Evolutionary conservation across 2,113 vertebrate species (phyloP), one percentile per base, ranked within the genome.

Genomic region (Aldabrachelys gigantea): DNA sequence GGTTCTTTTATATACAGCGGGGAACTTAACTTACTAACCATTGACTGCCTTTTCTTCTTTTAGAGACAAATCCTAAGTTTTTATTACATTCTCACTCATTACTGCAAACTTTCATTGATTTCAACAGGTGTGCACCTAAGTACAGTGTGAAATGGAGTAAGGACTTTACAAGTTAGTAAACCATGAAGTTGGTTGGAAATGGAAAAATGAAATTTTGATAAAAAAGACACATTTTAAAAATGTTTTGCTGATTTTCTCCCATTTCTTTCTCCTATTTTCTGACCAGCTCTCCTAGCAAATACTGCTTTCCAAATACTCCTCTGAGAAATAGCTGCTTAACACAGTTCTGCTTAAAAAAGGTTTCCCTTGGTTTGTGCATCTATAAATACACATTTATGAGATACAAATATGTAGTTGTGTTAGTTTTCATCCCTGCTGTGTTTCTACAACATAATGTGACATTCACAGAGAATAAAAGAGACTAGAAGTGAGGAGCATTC

Each of bases 311-410:
- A 91, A 88, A 89, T 31, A 90, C 1, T 75, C 0, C 0, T 83
- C 57, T 90, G 59, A 94, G 5, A 94, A 91, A 85, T 44, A 38
- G 11, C 5, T 87, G 29, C 57, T 96, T 84, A 82, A 76, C 89
- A 92, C 82, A 38, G 78, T 78, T 81, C 87, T 92, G 84, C n/a
- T 41, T 88, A 8, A 24, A 31, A 94, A 96, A 81, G 25, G 41
- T 83, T 78, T 95, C 85, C 95, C 87, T 82, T 78, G 84, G 2
- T 90, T 95, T 92, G 44, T 85, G 88, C 14, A 9, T 89, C 90
- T 90, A 52, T 82, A 89, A 94, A 92, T 88, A 87, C 65, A 84
- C 50, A 88, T 94, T 96, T 92, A 93, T 93, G 83, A 95, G 76
- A 91, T 41, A 94, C 53, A 96, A 94, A 93, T 85, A 89, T 84